Evolutionary conservation across 2,113 vertebrate genomes (phyloP).

Genomic region (Loxodonta africana): DNA sequence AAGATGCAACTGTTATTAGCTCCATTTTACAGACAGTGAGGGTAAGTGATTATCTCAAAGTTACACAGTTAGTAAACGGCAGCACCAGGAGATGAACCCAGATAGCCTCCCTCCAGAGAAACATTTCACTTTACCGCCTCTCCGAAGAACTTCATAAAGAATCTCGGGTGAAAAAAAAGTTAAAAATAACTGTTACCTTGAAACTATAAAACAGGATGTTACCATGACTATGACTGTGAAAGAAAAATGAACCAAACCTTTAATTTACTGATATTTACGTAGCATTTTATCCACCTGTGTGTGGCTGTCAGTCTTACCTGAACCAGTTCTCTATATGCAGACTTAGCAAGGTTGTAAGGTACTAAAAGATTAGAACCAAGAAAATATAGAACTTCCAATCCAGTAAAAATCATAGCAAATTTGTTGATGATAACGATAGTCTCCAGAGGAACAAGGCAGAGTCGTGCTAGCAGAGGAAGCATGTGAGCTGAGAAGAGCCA

Average conservation of each 20-base stretch:
- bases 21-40: not conserved
- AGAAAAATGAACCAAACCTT: not conserved
- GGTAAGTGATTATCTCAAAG: not conserved
- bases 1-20: not conserved
- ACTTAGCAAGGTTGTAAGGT: slow-evolving; percentile 98
- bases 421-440: slow-evolving; percentile 98
- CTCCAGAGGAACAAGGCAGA: slow-evolving; percentile 97
- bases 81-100: not conserved
- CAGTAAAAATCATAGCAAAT: slow-evolving; percentile 99
- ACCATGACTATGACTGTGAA: not conserved
- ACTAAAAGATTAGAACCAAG: slow-evolving; percentile 97
- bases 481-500: slow-evolving; percentile 99
- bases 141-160: not conserved
- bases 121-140: not conserved
- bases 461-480: slow-evolving; percentile 97
- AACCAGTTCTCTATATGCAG: slow-evolving; percentile 97
- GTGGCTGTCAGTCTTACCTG: slow-evolving; percentile 90
- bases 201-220: slow-evolving; percentile 12
- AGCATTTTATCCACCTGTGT: not conserved
- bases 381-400: slow-evolving; percentile 98
- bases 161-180: not conserved
- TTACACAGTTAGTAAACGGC: not conserved
- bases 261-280: not conserved
- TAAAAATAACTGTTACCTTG: not conserved
- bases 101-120: not conserved